Base-by-base conservation (phyloP, 2,797 vertebrate genomes). In the Mico argentatus region DNA sequence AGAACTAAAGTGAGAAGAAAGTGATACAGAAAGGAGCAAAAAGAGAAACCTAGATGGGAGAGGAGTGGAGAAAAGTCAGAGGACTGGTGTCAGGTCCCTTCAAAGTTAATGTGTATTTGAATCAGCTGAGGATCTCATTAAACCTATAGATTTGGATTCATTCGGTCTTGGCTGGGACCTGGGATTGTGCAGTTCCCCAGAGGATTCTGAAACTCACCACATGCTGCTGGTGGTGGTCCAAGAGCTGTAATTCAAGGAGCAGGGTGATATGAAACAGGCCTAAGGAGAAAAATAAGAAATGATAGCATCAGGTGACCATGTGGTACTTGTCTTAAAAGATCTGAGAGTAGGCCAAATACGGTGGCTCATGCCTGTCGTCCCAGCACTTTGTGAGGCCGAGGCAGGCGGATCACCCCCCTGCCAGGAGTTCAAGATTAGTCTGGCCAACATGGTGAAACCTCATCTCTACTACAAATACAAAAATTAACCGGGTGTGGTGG, bases 261-360 rank as follows among this genome's bases (percentile, higher is more conserved):
- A 72, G 39, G 17, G 14, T 13, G 7, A 7, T 36, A 4, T 44
- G 48, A n/a, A 52, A n/a, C 2, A 50, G 17, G 10, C 20, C 75
- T 39, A 13, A 39, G 30, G 10, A 59, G 22, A 15, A 44, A 9
- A 19, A 20, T 12, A 52, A 73, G 19, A 30, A 5, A 1, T 12
- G 26, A 24, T 1, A 17, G 4, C 3, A 12, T 39, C 20, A 48
- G 20, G 2, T 36, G 22, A 20, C 48, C 1, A 0, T 14, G 9
- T 70, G 46, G 41, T 9, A 24, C 59, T 57, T 61, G 36, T 20
- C 44, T 57, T 77, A 11, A 46, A 55, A 33, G 12, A 96, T 5
- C 26, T 50, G 39, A 44, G 67, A 79, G 8, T 39, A 7, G 27
- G 15, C 64, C 33, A 67, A 30, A 48, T 1, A 0, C 1, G 3